These are phyloP conservation scores for Hydrochoerus hydrochaeris DNA, from an alignment of 2,113 vertebrate genomes.

Conservation along the genomic window DNA sequence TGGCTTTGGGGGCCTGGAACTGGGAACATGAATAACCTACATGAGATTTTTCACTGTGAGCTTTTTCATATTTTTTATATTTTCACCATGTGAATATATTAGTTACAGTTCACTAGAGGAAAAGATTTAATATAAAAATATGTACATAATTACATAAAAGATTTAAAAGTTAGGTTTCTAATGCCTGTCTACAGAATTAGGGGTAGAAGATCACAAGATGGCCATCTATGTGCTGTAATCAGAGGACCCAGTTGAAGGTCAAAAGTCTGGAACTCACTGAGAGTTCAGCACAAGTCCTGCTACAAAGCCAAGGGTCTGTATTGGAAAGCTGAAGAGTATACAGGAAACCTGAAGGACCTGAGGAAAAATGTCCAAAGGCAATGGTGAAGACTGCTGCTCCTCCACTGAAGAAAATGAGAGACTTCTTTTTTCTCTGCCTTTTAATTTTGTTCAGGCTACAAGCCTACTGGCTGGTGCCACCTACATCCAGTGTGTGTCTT, in stretches of 20 bases:
- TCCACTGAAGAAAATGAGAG: not conserved
- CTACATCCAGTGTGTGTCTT: not conserved
- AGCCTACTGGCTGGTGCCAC: not conserved
- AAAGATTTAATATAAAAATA: not conserved
- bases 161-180: not conserved
- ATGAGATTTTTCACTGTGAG: not conserved
- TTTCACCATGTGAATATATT: not conserved
- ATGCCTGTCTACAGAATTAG: not conserved
- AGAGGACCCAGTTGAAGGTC: not conserved
- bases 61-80: not conserved
- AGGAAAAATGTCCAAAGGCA: not conserved
- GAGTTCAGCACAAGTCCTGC: not conserved
- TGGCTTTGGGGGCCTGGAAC: not conserved
- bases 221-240: not conserved
- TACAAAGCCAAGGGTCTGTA: not conserved
- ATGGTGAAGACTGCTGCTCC: not conserved
- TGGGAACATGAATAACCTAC: not conserved
- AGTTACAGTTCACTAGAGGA: not conserved
- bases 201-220: not conserved
- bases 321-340: not conserved
- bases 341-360: not conserved
- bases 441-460: not conserved
- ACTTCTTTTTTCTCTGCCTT: not conserved
- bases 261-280: not conserved
- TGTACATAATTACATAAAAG: not conserved